Evolutionary conservation across 2,113 vertebrate genomes (phyloP), one percentile per base, ranked within the genome.

Genomic region (Chinchilla lanigera): DNA sequence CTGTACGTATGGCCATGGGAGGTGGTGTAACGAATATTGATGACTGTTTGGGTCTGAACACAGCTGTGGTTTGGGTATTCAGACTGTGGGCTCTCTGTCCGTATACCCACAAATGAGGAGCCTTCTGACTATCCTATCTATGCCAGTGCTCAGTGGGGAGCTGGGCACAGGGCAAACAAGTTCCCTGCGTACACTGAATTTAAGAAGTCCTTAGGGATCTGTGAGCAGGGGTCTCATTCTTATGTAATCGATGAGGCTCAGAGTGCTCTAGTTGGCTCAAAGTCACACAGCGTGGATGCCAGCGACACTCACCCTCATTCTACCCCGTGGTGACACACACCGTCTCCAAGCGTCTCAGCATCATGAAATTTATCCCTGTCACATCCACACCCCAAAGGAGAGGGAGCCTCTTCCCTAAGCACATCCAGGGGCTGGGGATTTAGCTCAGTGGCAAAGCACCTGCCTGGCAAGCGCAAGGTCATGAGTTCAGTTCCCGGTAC

Each of bases 261-360:
- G 52, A 41, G 73, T 41, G 61, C 22, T 78, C 71, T 7, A 7
- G 52, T 33, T n/a, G 33, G 8, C 80, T 38, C 50, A 30, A 11
- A 47, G 86, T 35, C 67, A 54, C 89, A 41, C 73, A 61, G 94
- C 73, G 38, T 26, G 35, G 3, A 52, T 20, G 9, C 28, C 33
- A 12, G 28, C 5, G 84, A n/a, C 67, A 20, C 3, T n/a, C 67
- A 16, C 30, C 5, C 30, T 58, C 38, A 14, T 13, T 10, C 16
- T 30, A 7, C 7, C 1, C 63, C 6, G 1, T 4, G 0, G 20
- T 11, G 33, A 12, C 26, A 35, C 35, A 17, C n/a, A 30, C 38
- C 28, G 4, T 7, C n/a, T 17, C 41, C 50, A 28, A 44, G 9
- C 14, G 44, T 11, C 71, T 2, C 28, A 52, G 20, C 20, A 14